These are phyloP conservation scores for Brachymystax lenok DNA, from an alignment of 2,797 vertebrate genomes.

Conservation along the genomic window DNA sequence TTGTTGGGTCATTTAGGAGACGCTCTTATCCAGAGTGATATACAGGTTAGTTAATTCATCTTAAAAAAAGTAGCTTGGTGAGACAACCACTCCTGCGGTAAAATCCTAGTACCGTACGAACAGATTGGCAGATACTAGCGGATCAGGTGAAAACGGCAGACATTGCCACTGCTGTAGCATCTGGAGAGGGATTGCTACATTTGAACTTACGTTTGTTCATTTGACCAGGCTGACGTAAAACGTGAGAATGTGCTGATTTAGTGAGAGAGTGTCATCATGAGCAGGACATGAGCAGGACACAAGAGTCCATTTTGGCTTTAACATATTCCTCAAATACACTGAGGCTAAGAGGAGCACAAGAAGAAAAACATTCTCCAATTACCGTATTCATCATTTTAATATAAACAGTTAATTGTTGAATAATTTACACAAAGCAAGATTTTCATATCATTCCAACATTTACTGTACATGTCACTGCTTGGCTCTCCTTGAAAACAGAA, in stretches of 20 bases:
- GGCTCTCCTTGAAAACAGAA: constrained; percentile 90
- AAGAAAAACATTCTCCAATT: constrained; percentile 76
- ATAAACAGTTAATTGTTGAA: constrained; percentile 97
- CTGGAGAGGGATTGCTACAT: not conserved
- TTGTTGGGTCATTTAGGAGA: no score
- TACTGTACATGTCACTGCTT: constrained; percentile 89
- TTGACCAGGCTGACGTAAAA: not conserved
- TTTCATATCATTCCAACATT: constrained; percentile 84
- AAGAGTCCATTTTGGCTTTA: not conserved
- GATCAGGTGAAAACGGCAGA: not conserved
- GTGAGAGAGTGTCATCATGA: not conserved
- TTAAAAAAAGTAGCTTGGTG: no score
- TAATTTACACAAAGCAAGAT: constrained; percentile 93
- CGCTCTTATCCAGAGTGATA: no score
- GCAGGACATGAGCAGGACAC: not conserved
- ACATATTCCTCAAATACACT: not conserved
- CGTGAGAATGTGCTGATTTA: not conserved
- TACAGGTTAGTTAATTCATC: no score
- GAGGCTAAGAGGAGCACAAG: constrained; percentile 22
- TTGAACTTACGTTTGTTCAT: not conserved
- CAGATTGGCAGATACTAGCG: not conserved
- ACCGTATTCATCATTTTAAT: constrained; percentile 97
- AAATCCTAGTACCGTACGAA: not conserved
- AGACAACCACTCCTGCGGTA: no score
- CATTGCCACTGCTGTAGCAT: not conserved